Evolutionary conservation across 2,113 vertebrate species (phyloP).

Genomic region (Cromileptes altivelis): DNA sequence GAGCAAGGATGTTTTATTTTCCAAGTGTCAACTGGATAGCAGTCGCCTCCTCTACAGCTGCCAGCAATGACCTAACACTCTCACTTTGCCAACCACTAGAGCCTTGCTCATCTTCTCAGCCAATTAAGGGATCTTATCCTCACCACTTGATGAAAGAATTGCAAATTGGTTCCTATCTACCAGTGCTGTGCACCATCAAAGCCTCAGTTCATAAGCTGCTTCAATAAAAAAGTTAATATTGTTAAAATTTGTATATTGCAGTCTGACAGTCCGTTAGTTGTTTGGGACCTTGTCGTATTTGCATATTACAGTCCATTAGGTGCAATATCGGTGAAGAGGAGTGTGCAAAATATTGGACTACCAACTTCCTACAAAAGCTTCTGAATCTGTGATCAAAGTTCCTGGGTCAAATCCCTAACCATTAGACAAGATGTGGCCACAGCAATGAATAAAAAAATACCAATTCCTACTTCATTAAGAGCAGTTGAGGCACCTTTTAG

Average conservation of each 20-base stretch:
- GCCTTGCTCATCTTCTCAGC: slow-evolving; percentile 46
- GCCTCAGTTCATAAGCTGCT: slow-evolving; percentile 20
- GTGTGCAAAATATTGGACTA: not conserved
- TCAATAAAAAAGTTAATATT: slow-evolving; percentile 30
- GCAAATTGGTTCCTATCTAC: slow-evolving; percentile 50
- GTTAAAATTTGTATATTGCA: slow-evolving; percentile 8
- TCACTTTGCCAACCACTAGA: slow-evolving; percentile 45
- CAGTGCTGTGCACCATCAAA: slow-evolving; percentile 27
- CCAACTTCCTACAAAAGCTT: not conserved
- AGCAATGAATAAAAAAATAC: slow-evolving; percentile 15
- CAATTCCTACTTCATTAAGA: slow-evolving; percentile 42
- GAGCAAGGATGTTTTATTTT: slow-evolving; percentile 34
- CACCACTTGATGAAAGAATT: slow-evolving; percentile 50
- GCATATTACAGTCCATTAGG: not conserved
- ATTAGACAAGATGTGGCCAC: slow-evolving; percentile 9
- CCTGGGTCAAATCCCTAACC: slow-evolving; percentile 19
- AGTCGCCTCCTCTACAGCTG: slow-evolving; percentile 10
- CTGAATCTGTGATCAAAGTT: slow-evolving; percentile 3
- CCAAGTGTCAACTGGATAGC: slow-evolving; percentile 18
- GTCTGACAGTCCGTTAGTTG: not conserved
- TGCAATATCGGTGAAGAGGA: not conserved
- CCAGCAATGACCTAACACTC: slow-evolving; percentile 39
- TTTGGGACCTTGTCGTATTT: slow-evolving; percentile 3
- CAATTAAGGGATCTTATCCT: slow-evolving; percentile 58
- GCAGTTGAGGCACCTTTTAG: not conserved